These are phyloP conservation scores for Manis javanica DNA, from an alignment of 2,797 vertebrate species.

Conservation along the genomic window DNA sequence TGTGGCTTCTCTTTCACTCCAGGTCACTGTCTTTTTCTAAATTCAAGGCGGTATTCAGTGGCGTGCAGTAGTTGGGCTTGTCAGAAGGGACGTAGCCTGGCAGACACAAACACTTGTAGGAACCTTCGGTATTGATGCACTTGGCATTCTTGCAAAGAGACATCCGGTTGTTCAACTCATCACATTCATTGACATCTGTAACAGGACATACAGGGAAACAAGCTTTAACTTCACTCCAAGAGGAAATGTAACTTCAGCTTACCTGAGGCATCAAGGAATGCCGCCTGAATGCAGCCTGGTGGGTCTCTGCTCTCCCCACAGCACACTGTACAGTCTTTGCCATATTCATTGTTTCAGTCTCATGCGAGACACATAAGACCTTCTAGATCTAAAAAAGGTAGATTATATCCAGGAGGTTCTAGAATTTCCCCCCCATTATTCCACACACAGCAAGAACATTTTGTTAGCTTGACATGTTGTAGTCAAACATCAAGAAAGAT, in stretches of 20 bases:
- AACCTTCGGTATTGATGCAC: constrained; percentile 97
- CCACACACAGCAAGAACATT: not conserved
- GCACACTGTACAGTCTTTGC: fast-evolving
- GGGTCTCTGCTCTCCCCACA: no score
- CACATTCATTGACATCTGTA: constrained; percentile 97
- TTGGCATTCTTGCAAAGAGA: constrained; percentile 97
- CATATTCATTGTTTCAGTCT: not conserved
- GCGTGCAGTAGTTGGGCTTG: constrained; percentile 96
- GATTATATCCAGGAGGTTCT: not conserved
- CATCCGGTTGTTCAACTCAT: constrained; percentile 95
- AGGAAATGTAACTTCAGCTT: not conserved
- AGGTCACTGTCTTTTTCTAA: constrained; percentile 87
- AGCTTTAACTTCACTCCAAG: fast-evolving
- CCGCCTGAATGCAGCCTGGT: not conserved
- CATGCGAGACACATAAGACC: not conserved
- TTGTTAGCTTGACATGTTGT: not conserved
- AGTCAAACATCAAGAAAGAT: not conserved
- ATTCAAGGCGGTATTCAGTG: constrained; percentile 88
- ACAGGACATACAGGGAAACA: constrained; percentile 16
- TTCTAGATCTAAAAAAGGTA: not conserved
- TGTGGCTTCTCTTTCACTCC: constrained; percentile 87
- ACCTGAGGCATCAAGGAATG: fast-evolving
- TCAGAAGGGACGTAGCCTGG: constrained; percentile 93
- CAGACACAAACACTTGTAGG: constrained; percentile 96
- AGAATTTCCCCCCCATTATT: not conserved